Evolutionary conservation across 1,140 invertebrate species (phyloP), one percentile per base, ranked within the genome.

Genomic region (Drosophila busckii): DNA sequence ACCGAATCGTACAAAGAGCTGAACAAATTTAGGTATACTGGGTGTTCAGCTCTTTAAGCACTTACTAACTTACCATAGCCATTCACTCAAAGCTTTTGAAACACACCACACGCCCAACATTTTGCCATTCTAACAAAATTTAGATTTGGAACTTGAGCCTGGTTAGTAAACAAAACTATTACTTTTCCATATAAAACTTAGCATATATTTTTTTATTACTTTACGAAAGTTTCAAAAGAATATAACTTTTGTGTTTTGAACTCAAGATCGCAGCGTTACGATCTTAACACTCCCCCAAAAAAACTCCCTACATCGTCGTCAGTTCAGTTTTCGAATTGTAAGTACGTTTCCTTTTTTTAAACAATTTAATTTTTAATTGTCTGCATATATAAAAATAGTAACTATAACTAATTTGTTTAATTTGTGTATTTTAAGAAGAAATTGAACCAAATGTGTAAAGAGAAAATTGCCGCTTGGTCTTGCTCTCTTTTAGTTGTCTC

Each of bases 321-420:
- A 82, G 76, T 82, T 73, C 75, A 82, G 75, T 84, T 78, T 80
- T 35, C 67, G 80, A 84, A 84, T 84, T 83, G 82, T 85, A 85
- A 85, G 82, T 85, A 85, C 75, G 60, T 75, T 85, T 85, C 70
- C 69, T 70, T 73, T 75, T 69, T 76, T 55, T 42, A 56, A 63
- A 70, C 38, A 61, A 61, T 20, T 59, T 60, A 34, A 53, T 46
- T 59, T 60, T 15, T 32, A 34, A 49, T 44, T 58, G 54, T 44
- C 25, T 63, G 44, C 26, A 28, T 29, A 37, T 37, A 58, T 25
- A 25, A 52, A 35, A 44, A 54, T 40, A 31, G 35, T 32, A 22
- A 28, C 22, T 62, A 29, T 45, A 16, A 15, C 10, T 22, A 31
- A 52, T 60, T 32, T 45, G 41, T 55, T 46, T 29, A 10, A 61